Conservation (phyloP, 2,113 vertebrate genomes). For the Podilymbus podiceps region DNA sequence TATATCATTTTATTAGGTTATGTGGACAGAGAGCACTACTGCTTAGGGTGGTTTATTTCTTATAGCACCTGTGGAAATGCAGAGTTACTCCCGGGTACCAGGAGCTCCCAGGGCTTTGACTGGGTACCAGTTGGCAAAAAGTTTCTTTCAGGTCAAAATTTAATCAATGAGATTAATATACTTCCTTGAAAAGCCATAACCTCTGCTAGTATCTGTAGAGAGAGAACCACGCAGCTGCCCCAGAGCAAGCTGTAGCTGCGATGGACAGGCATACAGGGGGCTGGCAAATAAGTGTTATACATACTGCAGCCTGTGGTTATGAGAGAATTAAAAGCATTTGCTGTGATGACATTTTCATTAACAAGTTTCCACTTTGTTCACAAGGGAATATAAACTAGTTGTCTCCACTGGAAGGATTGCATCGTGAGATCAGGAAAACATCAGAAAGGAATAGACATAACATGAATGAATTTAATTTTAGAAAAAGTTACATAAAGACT, state of each 20-base stretch:
- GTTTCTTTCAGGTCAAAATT: neutral
- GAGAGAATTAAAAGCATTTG: conserved; percentile 68
- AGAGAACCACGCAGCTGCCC: neutral
- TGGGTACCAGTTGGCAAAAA: neutral
- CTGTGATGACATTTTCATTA: conserved; percentile 68
- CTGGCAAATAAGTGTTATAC: conserved; percentile 51
- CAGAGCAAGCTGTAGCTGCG: conserved; percentile 21
- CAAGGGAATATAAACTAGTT: conserved; percentile 69
- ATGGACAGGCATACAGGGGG: conserved; percentile 29
- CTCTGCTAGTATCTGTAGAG: neutral
- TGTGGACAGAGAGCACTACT: neutral
- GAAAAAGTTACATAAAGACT: conserved; percentile 39
- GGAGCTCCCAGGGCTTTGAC: neutral
- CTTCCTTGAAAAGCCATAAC: neutral
- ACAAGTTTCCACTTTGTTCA: conserved; percentile 63
- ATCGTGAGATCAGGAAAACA: conserved; percentile 55
- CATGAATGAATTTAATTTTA: conserved; percentile 63
- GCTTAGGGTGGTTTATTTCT: neutral
- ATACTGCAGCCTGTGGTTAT: conserved; percentile 68
- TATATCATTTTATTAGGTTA: neutral
- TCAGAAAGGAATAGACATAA: conserved; percentile 63
- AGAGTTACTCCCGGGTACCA: neutral
- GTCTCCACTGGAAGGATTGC: conserved; percentile 52
- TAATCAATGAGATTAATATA: neutral
- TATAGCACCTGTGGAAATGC: neutral